Evolutionary conservation across 1,140 invertebrate genomes (phyloP).

Genomic region (Tetramorium parvispinum): DNA sequence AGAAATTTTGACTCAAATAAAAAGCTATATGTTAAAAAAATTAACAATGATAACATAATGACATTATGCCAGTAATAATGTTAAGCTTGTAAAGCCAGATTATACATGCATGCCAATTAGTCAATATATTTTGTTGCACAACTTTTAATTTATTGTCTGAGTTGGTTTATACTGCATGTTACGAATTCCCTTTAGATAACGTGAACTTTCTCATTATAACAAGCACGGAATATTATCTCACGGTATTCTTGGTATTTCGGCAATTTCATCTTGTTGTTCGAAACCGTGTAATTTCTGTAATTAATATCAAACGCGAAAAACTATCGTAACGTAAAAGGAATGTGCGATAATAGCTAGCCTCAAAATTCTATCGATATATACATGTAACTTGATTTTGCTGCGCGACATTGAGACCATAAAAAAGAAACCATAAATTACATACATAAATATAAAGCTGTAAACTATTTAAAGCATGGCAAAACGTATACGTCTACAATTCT

Average conservation of each 20-base stretch:
- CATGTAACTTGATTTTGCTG: background rate
- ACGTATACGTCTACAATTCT: slow-evolving; percentile 26
- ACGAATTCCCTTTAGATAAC: slow-evolving; percentile 46
- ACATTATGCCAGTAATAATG: background rate
- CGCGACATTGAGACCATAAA: background rate
- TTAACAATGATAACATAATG: background rate
- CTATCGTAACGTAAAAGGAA: background rate
- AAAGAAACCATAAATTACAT: background rate
- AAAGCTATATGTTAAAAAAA: background rate
- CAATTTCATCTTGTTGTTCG: slow-evolving; percentile 29
- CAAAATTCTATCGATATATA: background rate
- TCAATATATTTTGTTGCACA: slow-evolving; percentile 29
- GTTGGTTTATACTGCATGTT: slow-evolving; percentile 26
- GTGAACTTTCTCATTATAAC: slow-evolving; percentile 53
- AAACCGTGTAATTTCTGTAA: slow-evolving; percentile 35
- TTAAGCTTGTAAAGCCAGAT: background rate
- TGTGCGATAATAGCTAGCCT: background rate
- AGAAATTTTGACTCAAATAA: background rate
- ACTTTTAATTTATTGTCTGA: slow-evolving; percentile 47
- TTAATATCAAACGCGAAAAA: slow-evolving; percentile 21
- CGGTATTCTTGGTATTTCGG: slow-evolving; percentile 27
- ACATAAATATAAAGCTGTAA: background rate
- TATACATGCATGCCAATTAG: background rate
- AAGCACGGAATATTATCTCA: slow-evolving; percentile 45
- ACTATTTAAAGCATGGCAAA: slow-evolving; percentile 47